Conservation (phyloP, 2,113 vertebrate genomes). For the Turdus rufiventris region DNA sequence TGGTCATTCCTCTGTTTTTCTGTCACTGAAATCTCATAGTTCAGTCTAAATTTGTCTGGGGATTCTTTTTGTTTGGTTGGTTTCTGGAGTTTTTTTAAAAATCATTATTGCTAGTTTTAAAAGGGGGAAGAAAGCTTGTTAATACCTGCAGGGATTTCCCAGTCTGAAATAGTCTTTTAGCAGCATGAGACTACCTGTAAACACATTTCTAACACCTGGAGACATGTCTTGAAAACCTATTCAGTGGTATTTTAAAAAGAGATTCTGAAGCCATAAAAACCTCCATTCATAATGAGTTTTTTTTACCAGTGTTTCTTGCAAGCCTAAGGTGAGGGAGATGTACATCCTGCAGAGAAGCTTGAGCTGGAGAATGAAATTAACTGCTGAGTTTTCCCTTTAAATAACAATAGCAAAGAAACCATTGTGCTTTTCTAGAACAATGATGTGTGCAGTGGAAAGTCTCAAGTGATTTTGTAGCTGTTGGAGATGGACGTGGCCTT, state of each 20-base stretch:
- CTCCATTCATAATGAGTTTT: not conserved
- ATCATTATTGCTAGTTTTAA: not conserved
- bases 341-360: not conserved
- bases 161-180: conserved; percentile 12
- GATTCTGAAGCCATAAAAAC: not conserved
- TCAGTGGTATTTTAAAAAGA: not conserved
- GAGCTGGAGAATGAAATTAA: not conserved
- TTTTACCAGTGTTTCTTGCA: not conserved
- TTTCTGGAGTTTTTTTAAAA: not conserved
- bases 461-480: not conserved
- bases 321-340: not conserved
- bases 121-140: not conserved
- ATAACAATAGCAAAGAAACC: not conserved
- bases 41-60: not conserved
- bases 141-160: not conserved
- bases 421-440: not conserved
- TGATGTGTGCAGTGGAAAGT: not conserved
- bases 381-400: not conserved
- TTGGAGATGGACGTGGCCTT: not conserved
- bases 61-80: not conserved
- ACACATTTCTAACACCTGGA: not conserved
- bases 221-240: not conserved
- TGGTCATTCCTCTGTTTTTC: not conserved
- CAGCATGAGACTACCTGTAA: not conserved
- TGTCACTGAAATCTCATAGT: not conserved